A percentile compares a stretch with the other conserved stretches of the same genome.
Conservation (phyloP, 2,113 vertebrate species). For the Hippocampus zosterae region DNA sequence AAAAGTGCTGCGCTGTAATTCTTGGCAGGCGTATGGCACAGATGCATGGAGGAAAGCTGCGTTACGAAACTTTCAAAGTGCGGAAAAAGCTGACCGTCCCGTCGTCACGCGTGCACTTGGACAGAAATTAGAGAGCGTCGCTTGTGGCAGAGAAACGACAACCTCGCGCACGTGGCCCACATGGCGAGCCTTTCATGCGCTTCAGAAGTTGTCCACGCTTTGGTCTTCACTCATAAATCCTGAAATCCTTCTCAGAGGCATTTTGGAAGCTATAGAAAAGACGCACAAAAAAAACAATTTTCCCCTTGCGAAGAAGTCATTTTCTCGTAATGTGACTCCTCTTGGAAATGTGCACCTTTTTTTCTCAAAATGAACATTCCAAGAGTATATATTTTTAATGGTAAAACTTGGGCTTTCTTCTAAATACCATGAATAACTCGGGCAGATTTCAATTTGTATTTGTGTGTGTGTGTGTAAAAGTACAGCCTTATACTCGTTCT, state of each 20-base stretch:
- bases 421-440: too few species aligned
- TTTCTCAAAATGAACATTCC: too few species aligned
- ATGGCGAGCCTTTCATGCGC: constrained; percentile 39
- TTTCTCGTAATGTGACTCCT: too few species aligned
- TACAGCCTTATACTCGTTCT: not conserved
- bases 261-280: not conserved
- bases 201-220: constrained; percentile 17
- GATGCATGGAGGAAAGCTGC: constrained; percentile 49
- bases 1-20: constrained; percentile 26
- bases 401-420: too few species aligned
- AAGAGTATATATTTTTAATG: too few species aligned
- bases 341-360: too few species aligned
- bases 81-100: constrained; percentile 36
- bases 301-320: not conserved
- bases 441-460: too few species aligned
- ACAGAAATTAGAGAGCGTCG: constrained; percentile 2
- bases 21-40: constrained; percentile 32
- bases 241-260: constrained; percentile 31
- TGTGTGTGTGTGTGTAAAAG: not conserved
- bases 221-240: constrained; percentile 37
- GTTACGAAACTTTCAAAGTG: constrained; percentile 49
- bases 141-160: not conserved
- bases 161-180: constrained; percentile 30
- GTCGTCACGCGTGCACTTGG: not conserved
- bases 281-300: not conserved